Evolutionary conservation across 2,888 invertebrate species (phyloP).

Genomic region (Cephus pygmeus): DNA sequence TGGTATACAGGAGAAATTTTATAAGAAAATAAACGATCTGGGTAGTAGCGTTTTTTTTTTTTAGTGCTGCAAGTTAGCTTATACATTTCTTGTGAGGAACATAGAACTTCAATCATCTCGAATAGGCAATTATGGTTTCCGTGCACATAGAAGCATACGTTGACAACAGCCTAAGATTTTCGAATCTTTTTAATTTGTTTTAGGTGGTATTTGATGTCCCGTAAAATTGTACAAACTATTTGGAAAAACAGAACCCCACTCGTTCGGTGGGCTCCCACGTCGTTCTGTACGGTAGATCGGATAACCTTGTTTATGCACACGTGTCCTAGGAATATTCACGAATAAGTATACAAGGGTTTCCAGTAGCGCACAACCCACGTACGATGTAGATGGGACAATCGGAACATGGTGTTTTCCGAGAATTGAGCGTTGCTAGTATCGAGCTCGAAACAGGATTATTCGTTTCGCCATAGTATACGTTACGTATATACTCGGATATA

Average conservation of each 20-base stretch:
- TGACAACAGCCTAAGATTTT: neutral
- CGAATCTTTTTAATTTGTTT: neutral
- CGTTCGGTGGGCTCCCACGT: neutral
- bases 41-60: neutral
- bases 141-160: no score
- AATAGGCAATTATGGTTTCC: neutral
- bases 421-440: neutral
- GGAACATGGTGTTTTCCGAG: neutral
- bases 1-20: neutral
- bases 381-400: neutral
- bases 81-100: neutral
- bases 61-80: neutral
- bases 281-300: neutral
- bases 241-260: neutral
- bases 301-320: neutral
- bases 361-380: neutral
- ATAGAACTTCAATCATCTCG: neutral
- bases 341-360: neutral
- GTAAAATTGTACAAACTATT: no score
- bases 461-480: no score
- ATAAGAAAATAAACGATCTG: neutral
- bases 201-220: neutral
- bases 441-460: neutral
- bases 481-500: neutral
- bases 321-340: neutral